phyloP scores from a whole-genome alignment of 2,797 vertebrate genomes.

The Tokudaia muenninki region DNA sequence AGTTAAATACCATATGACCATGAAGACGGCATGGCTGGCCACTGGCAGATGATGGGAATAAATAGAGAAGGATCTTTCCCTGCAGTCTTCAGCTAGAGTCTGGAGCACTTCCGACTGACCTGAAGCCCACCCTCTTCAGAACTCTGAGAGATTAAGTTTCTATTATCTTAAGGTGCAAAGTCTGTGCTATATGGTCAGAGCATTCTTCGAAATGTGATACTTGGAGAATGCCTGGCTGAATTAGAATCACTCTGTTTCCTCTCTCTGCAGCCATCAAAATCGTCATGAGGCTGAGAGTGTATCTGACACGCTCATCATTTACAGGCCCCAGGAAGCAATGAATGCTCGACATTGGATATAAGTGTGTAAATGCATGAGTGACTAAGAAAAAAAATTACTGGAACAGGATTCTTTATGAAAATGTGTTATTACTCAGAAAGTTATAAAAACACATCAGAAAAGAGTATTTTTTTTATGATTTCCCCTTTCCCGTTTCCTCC shows the following conservation, averaged over 20 bases:
- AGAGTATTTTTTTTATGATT: neutral
- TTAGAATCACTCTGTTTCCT: neutral
- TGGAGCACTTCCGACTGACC: neutral
- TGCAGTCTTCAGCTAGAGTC: neutral
- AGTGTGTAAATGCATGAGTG: neutral
- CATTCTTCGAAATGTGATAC: neutral
- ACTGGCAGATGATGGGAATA: neutral
- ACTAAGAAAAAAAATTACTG: neutral
- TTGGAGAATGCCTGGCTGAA: neutral
- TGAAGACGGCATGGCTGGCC: neutral
- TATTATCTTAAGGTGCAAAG: neutral
- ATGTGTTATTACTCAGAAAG: neutral
- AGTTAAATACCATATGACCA: neutral
- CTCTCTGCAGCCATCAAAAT: neutral
- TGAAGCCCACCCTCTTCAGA: neutral
- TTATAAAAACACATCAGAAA: neutral
- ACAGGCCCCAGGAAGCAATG: neutral
- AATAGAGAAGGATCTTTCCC: neutral
- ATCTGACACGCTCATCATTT: neutral
- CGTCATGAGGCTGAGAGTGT: no score
- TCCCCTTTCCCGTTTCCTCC: no score
- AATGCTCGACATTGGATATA: no score
- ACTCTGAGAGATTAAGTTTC: neutral
- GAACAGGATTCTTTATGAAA: neutral
- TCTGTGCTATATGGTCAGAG: neutral